Evolutionary conservation across 1,140 invertebrate genomes (phyloP), one percentile per base, ranked within the genome.

Genomic region (Lordiphosa collinella): DNA sequence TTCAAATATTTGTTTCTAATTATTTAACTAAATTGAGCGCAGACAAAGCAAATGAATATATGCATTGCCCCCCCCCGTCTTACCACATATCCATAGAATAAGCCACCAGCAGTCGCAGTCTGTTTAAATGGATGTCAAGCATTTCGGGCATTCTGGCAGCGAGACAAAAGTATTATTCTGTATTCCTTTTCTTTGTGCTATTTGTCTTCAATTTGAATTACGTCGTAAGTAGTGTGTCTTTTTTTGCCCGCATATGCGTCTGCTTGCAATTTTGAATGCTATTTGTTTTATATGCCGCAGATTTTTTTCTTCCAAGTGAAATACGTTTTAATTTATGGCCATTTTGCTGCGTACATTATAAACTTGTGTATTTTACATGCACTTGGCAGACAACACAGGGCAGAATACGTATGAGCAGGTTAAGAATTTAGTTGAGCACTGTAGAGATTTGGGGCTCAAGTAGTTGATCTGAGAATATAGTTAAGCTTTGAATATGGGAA

Each of bases 231-330:
- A 50, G 43, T 55, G 31, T 44, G 52, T 60, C 56, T 66, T 10
- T 52, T 59, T 43, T 29, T 8, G 25, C 7, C 25, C 7, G 62
- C 65, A 37, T 68, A 54, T 75, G 70, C 65, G 66, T 64, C 71
- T 84, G 64, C 69, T 29, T 29, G 25, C 53, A 84, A 82, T 84
- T 80, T 82, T 61, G 55, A 76, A 84, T 72, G 71, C 78, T 84
- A 82, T 82, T 82, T 84, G 76, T 82, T 82, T 69, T 72, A 55
- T 78, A 64, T 63, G 67, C 72, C 61, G 63, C 60, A 60, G 55
- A 84, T 84, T 82, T 84, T 84, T 82, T 82, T 82, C 78, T 82
- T 82, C 76, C 76, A 84, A 82, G 57, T 82, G 76, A 84, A 84
- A 82, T 82, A 84, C 76, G 67, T 48, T 82, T 84, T 84, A 82